Evolutionary conservation across 1,140 invertebrate genomes (phyloP), one percentile per base, ranked within the genome.

Genomic region (Drosophila albomicans): DNA sequence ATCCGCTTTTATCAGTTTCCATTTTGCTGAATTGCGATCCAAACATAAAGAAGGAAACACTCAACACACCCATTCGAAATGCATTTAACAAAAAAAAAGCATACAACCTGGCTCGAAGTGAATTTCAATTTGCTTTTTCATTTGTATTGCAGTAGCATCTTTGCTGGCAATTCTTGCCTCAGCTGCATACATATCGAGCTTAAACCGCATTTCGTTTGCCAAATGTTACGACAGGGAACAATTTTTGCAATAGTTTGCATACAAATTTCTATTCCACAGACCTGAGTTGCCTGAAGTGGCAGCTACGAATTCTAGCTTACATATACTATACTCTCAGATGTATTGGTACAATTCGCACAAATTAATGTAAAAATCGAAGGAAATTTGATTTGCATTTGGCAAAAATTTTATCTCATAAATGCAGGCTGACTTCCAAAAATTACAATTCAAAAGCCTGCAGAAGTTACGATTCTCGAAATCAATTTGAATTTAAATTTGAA

Each of bases 231-330:
- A 57, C 66, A 62, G 82, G 84, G 84, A 75, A 46, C 80, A 71
- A 82, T 87, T 78, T 71, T 66, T 67, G 69, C 49, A 67, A 71
- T 69, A 75, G 77, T 88, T 82, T 88, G 84, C 80, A 87, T 87
- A 78, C 64, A 88, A 87, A 80, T 87, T 52, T 73, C 54, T 49
- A 82, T 69, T 58, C 66, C 48, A 56, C 43, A 35, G 15, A 48
- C 48, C 25, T 52, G 72, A 65, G 62, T 45, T 69, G 11, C 32
- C 61, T 69, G 65, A 68, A 71, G 79, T 79, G 75, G 75, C 69
- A 71, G 74, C 58, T 66, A 52, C n/a, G 64, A 52, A 11, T 43
- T 13, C 35, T 38, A 10, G 3, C 35, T 10, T 38, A 32, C 30
- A 5, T 28, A 68, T 57, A 25, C 20, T 28, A 68, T 57, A 25